Conservation (phyloP, 2,113 vertebrate genomes). For the Collichthys lucidus region DNA sequence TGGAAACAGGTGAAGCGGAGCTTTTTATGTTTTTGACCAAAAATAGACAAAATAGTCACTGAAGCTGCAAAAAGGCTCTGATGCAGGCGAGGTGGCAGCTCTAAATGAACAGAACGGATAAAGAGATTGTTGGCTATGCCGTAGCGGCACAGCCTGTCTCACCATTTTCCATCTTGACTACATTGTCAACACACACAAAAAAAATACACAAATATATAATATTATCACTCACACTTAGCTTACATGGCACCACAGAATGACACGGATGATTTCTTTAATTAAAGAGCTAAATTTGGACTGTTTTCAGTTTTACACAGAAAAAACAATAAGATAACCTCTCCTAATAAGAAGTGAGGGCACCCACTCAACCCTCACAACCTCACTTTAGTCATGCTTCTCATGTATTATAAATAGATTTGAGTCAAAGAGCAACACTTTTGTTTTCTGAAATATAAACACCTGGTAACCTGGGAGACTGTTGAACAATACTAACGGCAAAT, state of each 20-base stretch:
- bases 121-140: neutral
- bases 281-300: too few relatives aligned
- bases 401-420: neutral
- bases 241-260: too few relatives aligned
- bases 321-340: neutral
- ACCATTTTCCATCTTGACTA: neutral
- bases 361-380: neutral
- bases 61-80: neutral
- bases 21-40: conserved; percentile 1
- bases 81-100: neutral
- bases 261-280: too few relatives aligned
- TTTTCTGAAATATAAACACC: neutral
- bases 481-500: neutral
- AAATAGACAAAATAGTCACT: conserved; percentile 7
- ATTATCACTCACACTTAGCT: too few relatives aligned
- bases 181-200: too few relatives aligned
- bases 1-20: neutral
- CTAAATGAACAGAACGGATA: neutral
- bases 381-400: neutral
- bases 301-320: neutral
- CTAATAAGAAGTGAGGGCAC: too few relatives aligned
- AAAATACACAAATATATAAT: too few relatives aligned
- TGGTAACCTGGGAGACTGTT: neutral
- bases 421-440: neutral
- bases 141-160: neutral